phyloP scores from a whole-genome alignment of 2,113 vertebrate species.

The Bagarius yarrelli region DNA sequence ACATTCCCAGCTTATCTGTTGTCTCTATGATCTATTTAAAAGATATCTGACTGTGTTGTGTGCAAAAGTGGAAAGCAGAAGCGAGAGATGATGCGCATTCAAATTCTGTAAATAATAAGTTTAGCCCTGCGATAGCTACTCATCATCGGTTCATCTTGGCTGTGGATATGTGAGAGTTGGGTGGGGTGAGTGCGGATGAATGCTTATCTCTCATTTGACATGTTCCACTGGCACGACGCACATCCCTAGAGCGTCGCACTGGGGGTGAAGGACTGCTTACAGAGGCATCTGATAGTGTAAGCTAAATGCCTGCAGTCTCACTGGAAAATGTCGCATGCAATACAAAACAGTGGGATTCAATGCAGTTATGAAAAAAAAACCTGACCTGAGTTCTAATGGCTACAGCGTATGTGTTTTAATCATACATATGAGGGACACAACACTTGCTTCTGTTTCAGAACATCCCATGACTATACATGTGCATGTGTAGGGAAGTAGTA shows the following conservation, averaged over 20 bases:
- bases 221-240: constrained; percentile 33
- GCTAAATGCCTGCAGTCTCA: constrained; percentile 32
- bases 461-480: not conserved
- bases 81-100: not conserved
- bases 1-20: not conserved
- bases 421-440: constrained; percentile 48
- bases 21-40: not conserved
- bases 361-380: constrained; percentile 6
- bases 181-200: constrained; percentile 32
- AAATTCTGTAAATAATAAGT: constrained; percentile 26
- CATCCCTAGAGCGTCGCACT: constrained; percentile 30
- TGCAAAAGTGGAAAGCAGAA: not conserved
- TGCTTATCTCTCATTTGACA: constrained; percentile 47
- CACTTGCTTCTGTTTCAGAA: constrained; percentile 44
- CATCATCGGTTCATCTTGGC: constrained; percentile 40
- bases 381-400: not conserved
- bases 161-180: constrained; percentile 28
- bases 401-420: not conserved
- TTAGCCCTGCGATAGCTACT: constrained; percentile 18
- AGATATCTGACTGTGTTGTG: constrained; percentile 5
- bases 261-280: constrained; percentile 28
- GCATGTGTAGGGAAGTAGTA: no score
- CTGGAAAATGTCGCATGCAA: constrained; percentile 27
- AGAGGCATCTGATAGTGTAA: constrained; percentile 35
- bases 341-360: constrained; percentile 4